Base-by-base conservation (phyloP, 2,113 vertebrate species). In the Leucopsar rothschildi region DNA sequence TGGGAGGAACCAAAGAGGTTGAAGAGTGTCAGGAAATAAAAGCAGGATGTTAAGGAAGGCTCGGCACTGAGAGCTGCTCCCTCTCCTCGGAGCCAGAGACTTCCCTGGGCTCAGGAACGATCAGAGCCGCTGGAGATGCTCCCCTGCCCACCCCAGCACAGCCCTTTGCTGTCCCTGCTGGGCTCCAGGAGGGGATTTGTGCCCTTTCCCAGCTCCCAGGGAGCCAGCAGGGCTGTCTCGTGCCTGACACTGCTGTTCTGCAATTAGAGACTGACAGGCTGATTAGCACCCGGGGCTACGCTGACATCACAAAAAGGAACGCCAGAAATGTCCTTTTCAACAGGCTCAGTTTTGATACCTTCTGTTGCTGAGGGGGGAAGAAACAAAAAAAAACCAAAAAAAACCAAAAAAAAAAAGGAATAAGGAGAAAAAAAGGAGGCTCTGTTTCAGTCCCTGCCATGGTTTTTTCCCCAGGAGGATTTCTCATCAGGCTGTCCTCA, bases 241-340 rank as follows among this genome's bases (percentile, higher is more conserved):
- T 91, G 93, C 91, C 93, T 84, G 82, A 35, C 84, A 61, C 86
- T 6, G 72, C 89, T 93, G 88, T 57, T 95, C 86, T 93, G 93
- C 96, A 97, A 98, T 97, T 97, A 97, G 93, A 73, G 93, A 96
- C n/a, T 94, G 96, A 90, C 94, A 90, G 95, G 85, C 86, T 96
- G 96, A 97, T 96, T 85, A 97, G 94, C 81, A 88, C 96, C 88
- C 78, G 61, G 69, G 96, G 95, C 94, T 76, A 93, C 49, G 7
- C 78, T 60, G 57, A 96, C 80, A 97, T 93, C 93, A 96, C 86
- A 85, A 15, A 93, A 90, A 93, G 61, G 88, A 86, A 84, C 78
- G 39, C 8, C 22, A 81, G 50, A 87, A 88, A 73, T 60, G 59
- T 93, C 84, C 47, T 96, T 93, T 95, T 71, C 88, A 92, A 73